Conservation (phyloP, 2,113 vertebrate species). For the Heliornis fulica region DNA sequence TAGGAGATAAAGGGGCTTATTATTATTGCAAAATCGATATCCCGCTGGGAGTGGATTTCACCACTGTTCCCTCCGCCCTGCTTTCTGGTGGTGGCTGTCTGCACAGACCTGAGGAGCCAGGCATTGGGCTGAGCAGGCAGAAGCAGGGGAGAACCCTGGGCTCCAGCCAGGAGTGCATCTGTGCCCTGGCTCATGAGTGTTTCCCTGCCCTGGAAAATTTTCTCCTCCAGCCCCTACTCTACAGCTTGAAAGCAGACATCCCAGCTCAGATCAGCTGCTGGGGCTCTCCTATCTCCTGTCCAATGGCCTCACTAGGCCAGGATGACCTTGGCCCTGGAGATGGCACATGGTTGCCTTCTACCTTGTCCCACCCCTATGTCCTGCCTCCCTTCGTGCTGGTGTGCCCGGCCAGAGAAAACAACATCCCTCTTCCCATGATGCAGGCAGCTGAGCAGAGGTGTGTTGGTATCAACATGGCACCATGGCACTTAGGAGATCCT, state of each 20-base stretch:
- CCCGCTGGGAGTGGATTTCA: neutral
- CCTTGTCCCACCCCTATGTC: neutral
- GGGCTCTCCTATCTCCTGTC: neutral
- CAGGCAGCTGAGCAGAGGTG: neutral
- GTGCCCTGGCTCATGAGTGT: fast-evolving
- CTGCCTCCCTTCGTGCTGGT: fast-evolving
- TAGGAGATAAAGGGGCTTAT: slow-evolving; percentile 19
- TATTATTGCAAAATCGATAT: slow-evolving; percentile 23
- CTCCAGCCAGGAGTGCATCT: neutral
- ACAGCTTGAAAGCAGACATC: neutral
- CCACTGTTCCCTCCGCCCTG: neutral
- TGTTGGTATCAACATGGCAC: neutral
- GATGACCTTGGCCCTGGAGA: neutral
- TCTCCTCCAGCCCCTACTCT: neutral
- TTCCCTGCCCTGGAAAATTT: neutral
- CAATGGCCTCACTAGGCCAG: neutral
- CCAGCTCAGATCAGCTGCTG: neutral
- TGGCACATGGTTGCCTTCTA: neutral
- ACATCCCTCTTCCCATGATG: neutral
- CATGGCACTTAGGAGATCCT: neutral
- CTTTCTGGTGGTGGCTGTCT: neutral
- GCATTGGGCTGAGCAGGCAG: neutral
- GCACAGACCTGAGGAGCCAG: fast-evolving
- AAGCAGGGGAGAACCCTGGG: neutral
- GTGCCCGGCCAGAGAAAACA: neutral